Evolutionary conservation across 2,888 invertebrate species (phyloP).

Genomic region (Pterobdella sp.): DNA sequence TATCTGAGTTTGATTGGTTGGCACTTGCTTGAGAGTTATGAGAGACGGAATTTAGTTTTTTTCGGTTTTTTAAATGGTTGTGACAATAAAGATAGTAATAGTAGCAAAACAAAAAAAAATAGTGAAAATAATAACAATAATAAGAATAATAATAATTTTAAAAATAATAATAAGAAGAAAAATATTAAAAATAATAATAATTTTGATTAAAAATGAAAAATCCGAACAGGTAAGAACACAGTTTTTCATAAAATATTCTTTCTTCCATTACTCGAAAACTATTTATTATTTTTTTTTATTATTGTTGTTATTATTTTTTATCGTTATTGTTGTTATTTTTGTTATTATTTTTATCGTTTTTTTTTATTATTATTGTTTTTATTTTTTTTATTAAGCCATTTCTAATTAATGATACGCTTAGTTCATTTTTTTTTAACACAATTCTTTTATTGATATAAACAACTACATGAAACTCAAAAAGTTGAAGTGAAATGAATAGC

Average conservation of each 20-base stretch:
- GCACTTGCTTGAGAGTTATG: no score
- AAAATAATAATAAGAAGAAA: neutral
- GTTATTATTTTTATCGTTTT: neutral
- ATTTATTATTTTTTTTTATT: neutral
- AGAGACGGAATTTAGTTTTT: no score
- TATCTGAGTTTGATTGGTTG: no score
- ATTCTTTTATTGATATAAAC: no score
- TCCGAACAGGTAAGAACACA: neutral
- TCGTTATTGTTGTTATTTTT: neutral
- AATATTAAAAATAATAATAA: neutral
- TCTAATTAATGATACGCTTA: no score
- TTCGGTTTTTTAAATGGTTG: no score
- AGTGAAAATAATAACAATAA: conserved; percentile 10
- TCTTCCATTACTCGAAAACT: neutral
- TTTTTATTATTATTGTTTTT: no score
- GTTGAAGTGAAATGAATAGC: no score
- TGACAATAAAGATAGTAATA: no score
- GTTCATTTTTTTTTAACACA: no score
- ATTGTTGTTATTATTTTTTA: neutral
- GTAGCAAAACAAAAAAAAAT: conserved; percentile 7
- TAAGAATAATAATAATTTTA: neutral
- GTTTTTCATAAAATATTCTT: neutral
- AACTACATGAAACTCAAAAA: no score
- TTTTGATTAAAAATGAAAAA: neutral
- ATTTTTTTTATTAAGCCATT: no score